Evolutionary conservation across 2,113 vertebrate species (phyloP).

Genomic region (Corythornis cristatus): DNA sequence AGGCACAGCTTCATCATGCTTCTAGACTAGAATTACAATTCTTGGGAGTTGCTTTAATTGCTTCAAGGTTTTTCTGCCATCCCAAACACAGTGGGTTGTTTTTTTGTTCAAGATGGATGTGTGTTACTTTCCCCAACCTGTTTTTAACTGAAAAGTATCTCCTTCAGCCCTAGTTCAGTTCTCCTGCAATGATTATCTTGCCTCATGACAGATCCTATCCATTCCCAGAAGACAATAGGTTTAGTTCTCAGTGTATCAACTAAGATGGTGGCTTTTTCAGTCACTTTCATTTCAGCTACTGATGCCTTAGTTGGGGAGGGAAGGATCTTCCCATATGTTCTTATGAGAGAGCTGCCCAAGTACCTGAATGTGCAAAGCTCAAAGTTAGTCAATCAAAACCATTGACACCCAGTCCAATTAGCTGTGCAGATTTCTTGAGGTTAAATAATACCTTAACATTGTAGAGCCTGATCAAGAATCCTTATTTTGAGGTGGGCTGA

Average conservation of each 20-base stretch:
- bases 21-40: background rate
- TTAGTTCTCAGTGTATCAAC: background rate
- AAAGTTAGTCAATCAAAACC: background rate
- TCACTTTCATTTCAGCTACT: background rate
- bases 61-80: background rate
- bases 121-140: background rate
- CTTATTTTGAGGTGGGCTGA: background rate
- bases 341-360: background rate
- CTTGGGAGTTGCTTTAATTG: background rate
- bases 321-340: background rate
- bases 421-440: background rate
- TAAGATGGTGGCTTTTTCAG: background rate
- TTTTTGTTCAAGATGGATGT: background rate
- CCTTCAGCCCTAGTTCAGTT: background rate
- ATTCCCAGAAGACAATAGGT: background rate
- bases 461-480: background rate
- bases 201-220: background rate
- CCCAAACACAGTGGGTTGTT: background rate
- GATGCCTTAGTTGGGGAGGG: background rate
- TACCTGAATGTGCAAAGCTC: background rate
- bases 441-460: background rate
- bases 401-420: background rate
- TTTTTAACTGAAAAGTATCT: background rate
- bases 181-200: background rate
- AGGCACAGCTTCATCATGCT: background rate